Evolutionary conservation across 2,113 vertebrate species (phyloP).

Genomic region (Clarias gariepinus): DNA sequence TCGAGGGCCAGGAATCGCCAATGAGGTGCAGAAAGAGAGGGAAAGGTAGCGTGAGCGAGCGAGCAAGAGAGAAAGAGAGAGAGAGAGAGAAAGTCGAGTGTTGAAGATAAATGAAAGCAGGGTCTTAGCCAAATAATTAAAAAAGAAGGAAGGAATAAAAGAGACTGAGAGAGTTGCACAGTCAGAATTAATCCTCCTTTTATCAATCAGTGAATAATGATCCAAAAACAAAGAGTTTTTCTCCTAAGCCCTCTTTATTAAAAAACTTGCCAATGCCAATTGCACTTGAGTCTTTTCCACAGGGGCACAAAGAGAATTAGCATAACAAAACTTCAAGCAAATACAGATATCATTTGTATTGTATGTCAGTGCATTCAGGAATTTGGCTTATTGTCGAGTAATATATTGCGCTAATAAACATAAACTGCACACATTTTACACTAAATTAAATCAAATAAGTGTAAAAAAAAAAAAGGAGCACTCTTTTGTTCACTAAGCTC

Average conservation of each 20-base stretch:
- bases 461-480: not conserved
- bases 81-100: slow-evolving; percentile 29
- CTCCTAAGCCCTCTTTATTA: slow-evolving; percentile 50
- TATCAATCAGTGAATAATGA: slow-evolving; percentile 48
- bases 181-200: slow-evolving; percentile 49
- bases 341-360: slow-evolving; percentile 32
- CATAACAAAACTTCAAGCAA: slow-evolving; percentile 39
- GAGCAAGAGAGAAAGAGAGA: slow-evolving; percentile 24
- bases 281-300: slow-evolving; percentile 42
- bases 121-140: slow-evolving; percentile 47
- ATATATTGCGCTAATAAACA: slow-evolving; percentile 5
- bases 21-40: slow-evolving; percentile 52
- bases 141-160: slow-evolving; percentile 37
- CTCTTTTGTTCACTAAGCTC: not conserved
- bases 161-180: slow-evolving; percentile 49
- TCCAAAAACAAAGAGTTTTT: slow-evolving; percentile 49
- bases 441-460: not conserved
- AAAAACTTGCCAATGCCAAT: slow-evolving; percentile 48
- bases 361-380: slow-evolving; percentile 15
- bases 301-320: slow-evolving; percentile 33
- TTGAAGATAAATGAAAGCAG: slow-evolving; percentile 46
- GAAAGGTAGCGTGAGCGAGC: slow-evolving; percentile 45
- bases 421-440: not conserved
- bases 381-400: slow-evolving; percentile 17
- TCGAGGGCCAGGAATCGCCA: slow-evolving; percentile 60